A percentile compares a stretch with the other conserved stretches of the same genome.
phyloP scores from a whole-genome alignment of 2,888 invertebrate species.

The Ptychoptera contaminata region DNA sequence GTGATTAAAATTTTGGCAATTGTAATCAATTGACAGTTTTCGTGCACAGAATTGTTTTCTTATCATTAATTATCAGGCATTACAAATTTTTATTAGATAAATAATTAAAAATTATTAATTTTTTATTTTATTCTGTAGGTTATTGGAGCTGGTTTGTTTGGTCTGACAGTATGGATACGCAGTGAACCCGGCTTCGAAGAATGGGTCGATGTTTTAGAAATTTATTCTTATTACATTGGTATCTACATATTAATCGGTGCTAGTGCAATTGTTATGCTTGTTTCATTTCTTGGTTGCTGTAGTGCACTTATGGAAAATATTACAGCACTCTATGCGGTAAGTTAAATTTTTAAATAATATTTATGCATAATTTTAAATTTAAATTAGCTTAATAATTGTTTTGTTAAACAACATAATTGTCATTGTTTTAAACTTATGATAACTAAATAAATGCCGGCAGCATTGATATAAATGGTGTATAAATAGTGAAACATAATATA shows the following conservation, averaged over 20 bases:
- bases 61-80: neutral
- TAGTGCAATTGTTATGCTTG: constrained; percentile 54
- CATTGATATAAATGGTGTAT: too few species aligned
- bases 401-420: too few species aligned
- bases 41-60: too few species aligned
- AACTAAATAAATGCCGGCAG: too few species aligned
- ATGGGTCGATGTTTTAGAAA: constrained; percentile 60
- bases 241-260: constrained; percentile 63
- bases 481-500: too few species aligned
- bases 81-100: neutral
- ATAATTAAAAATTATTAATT: neutral
- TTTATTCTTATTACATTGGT: constrained; percentile 67
- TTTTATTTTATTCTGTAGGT: constrained; percentile 35
- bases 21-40: too few species aligned
- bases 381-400: too few species aligned
- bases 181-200: constrained; percentile 69
- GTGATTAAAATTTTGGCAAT: too few species aligned
- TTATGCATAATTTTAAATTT: too few species aligned
- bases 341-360: too few species aligned
- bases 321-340: constrained; percentile 50
- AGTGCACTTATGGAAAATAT: constrained; percentile 66
- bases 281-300: constrained; percentile 67
- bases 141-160: constrained; percentile 61
- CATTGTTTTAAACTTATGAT: too few species aligned
- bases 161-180: constrained; percentile 65